Evolutionary conservation across 2,797 vertebrate genomes (phyloP), one percentile per base, ranked within the genome.

Genomic region (Anguilla anguilla): DNA sequence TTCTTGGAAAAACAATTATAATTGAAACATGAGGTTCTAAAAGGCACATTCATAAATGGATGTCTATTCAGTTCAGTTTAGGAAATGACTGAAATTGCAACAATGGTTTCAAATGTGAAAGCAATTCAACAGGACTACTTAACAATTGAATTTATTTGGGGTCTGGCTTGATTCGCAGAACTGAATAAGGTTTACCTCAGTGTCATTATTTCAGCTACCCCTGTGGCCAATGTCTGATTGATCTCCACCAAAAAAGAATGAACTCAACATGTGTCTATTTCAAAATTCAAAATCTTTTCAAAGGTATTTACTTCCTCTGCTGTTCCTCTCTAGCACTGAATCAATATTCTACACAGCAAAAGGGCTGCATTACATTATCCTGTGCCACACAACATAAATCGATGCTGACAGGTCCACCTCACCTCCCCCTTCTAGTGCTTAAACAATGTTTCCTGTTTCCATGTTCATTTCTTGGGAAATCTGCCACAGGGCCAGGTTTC

Each of bases 371-470:
- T 35, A 46, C 31, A 85, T 72, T 77, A 67, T 84, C 87, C 83
- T 69, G 84, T 87, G 89, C 77, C 72, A 72, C 86, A 55, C 61
- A 31, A 69, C 83, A 85, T 83, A 82, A 31, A 88, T 87, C 25
- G 67, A 86, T 67, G n/a, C 55, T 86, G 87, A 88, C 67, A 84
- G 10, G 28, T 59, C 31, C 85, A 31, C n/a, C 43, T 35, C 39
- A 11, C 0, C 61, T 39, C 22, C 39, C 1, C 51, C 31, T n/a
- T 15, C 9, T 7, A 39, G 6, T 9, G 59, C 55, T 77, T n/a
- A 43, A 31, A 28, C 69, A 25, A 55, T 87, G 57, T 85, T 59
- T 69, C 31, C 31, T 55, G 25, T 87, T 61, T 35, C 64, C 31
- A 46, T 22, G 22, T 69, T 74, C 13, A 85, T 83, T 57, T 77